Base-by-base conservation (phyloP, 1,140 invertebrate species). In the Mylabris phalerata region DNA sequence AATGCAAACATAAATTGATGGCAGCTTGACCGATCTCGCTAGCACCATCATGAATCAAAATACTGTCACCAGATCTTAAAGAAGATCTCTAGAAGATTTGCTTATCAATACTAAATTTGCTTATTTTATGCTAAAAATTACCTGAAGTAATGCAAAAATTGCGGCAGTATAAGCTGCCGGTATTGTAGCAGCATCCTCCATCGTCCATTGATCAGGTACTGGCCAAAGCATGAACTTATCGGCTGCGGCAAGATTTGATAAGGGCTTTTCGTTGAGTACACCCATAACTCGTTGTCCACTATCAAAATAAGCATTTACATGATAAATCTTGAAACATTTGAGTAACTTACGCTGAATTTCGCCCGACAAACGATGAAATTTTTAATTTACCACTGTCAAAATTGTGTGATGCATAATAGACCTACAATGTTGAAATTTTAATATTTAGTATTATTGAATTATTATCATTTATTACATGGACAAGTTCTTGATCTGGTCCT, bases 21-120 rank as follows among this genome's bases (percentile, higher is more conserved):
- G 90, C 89, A 1, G 90, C 90, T 67, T 91, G 84, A 0, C 92
- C 92, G n/a, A 94, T 88, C 26, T 90, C 92, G 19, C 92, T 92
- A 55, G 86, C 86, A 9, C 91, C 92, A 11, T 91, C 87, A 74
- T 95, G 92, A 67, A 95, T 92, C 6, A 69, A 60, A 13, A 69
- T 50, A 27, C 57, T 46, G 5, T 65, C 43, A 2, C 48, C 49
- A 4, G 32, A 7, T 32, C 7, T 32, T 32, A 32, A 5, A 0
- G 32, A 5, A 5, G 32, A 32, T 32, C 32, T 32, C 32, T 32
- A 32, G 0, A 32, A 32, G 32, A 32, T 32, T 5, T 3, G 7
- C 32, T 32, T 32, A 7, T 5, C 32, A 19, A 19, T 32, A 32
- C 4, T 5, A 32, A 7, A 32, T 32, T 5, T 32, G 7, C 32